Percentiles rank a stretch among this genome's conserved stretches.
Conservation (phyloP, 2,797 vertebrate species). For the Halcyon leucocephala region DNA sequence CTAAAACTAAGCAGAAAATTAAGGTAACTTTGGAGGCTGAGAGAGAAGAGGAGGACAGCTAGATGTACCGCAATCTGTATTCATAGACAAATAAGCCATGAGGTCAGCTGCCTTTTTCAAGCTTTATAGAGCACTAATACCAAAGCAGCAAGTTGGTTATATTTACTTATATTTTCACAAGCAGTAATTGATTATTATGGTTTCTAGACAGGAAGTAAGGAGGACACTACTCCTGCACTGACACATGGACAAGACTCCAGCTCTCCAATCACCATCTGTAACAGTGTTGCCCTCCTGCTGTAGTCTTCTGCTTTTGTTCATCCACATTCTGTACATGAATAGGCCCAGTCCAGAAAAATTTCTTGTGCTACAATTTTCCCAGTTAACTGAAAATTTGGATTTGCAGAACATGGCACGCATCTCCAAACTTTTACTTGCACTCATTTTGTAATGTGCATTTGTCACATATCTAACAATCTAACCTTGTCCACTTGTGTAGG, state of each 20-base stretch:
- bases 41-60: neutral
- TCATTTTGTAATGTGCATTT: neutral
- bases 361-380: neutral
- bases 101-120: neutral
- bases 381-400: neutral
- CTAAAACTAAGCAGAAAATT: neutral
- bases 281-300: neutral
- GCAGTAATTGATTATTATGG: neutral
- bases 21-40: neutral
- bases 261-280: neutral
- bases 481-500: neutral
- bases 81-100: neutral
- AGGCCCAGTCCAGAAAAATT: neutral
- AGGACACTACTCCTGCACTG: neutral
- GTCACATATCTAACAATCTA: neutral
- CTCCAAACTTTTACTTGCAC: neutral
- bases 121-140: neutral
- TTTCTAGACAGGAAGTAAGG: neutral
- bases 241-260: neutral
- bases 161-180: neutral
- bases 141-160: neutral
- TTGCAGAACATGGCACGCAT: neutral
- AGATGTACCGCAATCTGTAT: neutral
- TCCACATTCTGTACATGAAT: neutral
- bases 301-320: neutral